Evolutionary conservation across 2,797 vertebrate species (phyloP).

Genomic region (Mareca penelope): DNA sequence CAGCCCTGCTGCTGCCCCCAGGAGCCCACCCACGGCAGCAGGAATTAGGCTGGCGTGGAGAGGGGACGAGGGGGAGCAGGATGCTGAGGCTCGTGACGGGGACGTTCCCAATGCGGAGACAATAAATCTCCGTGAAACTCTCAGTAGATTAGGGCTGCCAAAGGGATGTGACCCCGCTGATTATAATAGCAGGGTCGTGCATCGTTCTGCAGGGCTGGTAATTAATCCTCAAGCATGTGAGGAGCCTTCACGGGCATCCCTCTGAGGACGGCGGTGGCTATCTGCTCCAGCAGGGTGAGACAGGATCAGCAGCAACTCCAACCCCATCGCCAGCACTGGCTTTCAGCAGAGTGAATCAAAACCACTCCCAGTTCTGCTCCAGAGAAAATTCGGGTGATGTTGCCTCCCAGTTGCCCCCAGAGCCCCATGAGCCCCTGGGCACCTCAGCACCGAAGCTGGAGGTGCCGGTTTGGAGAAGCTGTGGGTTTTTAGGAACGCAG

Average conservation of each 20-base stretch:
- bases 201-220: conserved; percentile 42
- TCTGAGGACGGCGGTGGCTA: background rate
- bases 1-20: background rate
- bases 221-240: conserved; percentile 64
- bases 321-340: background rate
- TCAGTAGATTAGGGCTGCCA: background rate
- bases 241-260: background rate
- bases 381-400: background rate
- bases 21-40: background rate
- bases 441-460: background rate
- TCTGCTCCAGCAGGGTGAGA: background rate
- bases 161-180: conserved; percentile 57
- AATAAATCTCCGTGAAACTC: conserved; percentile 42
- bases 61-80: background rate
- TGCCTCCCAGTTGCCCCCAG: too few species aligned
- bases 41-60: background rate
- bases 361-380: background rate
- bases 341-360: conserved; percentile 4
- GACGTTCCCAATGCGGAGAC: background rate
- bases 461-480: fast-evolving
- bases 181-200: conserved; percentile 48
- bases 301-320: conserved; percentile 34
- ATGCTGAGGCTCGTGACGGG: background rate
- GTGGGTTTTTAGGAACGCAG: background rate
- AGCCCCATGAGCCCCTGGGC: background rate